Evolutionary conservation across 2,113 vertebrate genomes (phyloP).

Genomic region (Rhynchomys soricoides): DNA sequence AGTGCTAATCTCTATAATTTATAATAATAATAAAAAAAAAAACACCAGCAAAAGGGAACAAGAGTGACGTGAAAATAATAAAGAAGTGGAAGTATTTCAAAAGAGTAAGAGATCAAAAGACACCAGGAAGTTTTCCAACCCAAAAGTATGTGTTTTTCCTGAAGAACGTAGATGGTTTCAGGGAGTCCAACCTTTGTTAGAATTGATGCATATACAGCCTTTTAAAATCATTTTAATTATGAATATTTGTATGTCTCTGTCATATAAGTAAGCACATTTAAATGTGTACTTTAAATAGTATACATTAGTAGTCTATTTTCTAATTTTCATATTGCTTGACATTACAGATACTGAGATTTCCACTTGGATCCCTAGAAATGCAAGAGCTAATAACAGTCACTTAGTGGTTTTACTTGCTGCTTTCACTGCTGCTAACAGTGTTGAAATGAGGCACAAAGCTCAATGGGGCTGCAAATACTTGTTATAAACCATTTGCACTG

Average conservation of each 20-base stretch:
- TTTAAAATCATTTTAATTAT: neutral
- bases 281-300: neutral
- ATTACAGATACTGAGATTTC: neutral
- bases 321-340: neutral
- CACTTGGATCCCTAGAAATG: neutral
- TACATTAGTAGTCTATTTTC: neutral
- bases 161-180: neutral
- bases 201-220: neutral
- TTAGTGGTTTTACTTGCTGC: neutral
- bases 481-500: neutral
- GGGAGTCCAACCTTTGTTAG: neutral
- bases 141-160: neutral
- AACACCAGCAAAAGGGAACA: neutral
- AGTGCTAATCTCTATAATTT: neutral
- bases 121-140: neutral
- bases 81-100: neutral
- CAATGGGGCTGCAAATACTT: neutral
- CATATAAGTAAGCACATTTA: neutral
- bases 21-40: neutral
- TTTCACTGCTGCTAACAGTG: neutral
- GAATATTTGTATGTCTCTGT: neutral
- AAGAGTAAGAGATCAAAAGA: constrained; percentile 15
- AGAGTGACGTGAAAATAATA: neutral
- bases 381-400: accelerated
- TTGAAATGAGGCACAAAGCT: neutral